Evolutionary conservation across 2,797 vertebrate species (phyloP).

Genomic region (Psittacula echo): DNA sequence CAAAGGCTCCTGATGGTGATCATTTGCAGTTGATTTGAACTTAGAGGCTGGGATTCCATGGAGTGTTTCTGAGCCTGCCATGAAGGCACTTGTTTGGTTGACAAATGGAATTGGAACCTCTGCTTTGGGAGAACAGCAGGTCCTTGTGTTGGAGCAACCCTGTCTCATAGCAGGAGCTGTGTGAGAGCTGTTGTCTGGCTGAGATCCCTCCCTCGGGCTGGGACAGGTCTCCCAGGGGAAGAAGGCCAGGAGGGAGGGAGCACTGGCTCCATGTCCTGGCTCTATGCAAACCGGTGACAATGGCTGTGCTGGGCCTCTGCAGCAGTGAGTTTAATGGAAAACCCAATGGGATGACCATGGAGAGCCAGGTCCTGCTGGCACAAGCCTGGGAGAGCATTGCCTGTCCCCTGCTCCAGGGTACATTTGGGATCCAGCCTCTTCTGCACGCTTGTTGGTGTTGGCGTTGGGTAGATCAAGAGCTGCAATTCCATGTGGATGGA

Average conservation of each 20-base stretch:
- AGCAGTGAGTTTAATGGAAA: neutral
- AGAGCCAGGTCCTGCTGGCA: neutral
- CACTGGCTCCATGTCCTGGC: rapidly evolving
- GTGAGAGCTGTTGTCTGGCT: neutral
- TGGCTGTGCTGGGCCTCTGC: neutral
- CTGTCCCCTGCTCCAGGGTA: neutral
- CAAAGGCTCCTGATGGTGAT: neutral
- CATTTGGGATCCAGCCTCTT: neutral
- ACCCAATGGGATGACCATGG: neutral
- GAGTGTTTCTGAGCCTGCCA: neutral
- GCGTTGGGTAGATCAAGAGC: neutral
- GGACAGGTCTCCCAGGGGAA: neutral
- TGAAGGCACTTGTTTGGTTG: neutral
- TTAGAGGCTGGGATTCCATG: neutral
- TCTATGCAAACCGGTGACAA: rapidly evolving
- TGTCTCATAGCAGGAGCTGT: neutral
- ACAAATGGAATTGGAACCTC: neutral
- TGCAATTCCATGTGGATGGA: rapidly evolving
- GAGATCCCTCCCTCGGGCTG: neutral
- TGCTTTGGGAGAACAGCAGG: neutral
- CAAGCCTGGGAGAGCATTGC: no score
- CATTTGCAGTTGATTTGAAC: neutral
- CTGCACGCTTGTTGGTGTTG: neutral
- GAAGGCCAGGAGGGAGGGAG: neutral
- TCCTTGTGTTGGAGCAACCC: neutral